These are phyloP conservation scores for Poeciliopsis retropinna DNA, from an alignment of 2,113 vertebrate species.

Conservation along the genomic window DNA sequence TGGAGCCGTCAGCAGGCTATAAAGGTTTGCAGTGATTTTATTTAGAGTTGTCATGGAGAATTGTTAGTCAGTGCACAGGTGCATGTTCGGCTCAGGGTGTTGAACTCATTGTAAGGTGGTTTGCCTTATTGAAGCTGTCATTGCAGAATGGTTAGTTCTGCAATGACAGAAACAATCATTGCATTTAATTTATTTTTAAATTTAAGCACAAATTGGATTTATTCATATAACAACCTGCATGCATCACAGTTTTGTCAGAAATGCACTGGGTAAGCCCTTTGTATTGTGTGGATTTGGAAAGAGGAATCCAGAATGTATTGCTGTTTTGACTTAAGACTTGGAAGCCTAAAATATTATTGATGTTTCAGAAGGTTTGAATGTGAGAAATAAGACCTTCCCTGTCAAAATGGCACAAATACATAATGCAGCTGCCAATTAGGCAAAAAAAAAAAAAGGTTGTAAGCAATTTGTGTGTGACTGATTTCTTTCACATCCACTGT, in stretches of 20 bases:
- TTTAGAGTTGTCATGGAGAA: slow-evolving; percentile 35
- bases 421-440: too few species aligned
- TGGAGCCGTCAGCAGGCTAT: slow-evolving; percentile 11
- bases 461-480: neutral
- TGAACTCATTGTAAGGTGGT: neutral
- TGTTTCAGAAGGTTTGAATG: neutral
- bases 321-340: neutral
- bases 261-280: neutral
- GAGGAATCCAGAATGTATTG: neutral
- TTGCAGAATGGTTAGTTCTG: neutral
- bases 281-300: neutral
- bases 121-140: neutral
- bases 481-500: neutral
- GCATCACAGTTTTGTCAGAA: neutral
- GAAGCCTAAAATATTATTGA: neutral
- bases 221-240: neutral
- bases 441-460: too few species aligned
- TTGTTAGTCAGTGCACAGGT: neutral
- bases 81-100: neutral
- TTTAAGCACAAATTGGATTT: neutral
- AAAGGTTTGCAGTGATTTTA: slow-evolving; percentile 10
- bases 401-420: neutral
- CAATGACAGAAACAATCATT: too few species aligned
- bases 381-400: neutral
- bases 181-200: neutral